Evolutionary conservation across 2,888 invertebrate genomes (phyloP), one percentile per base, ranked within the genome.

Genomic region (Orchesella flavescens): DNA sequence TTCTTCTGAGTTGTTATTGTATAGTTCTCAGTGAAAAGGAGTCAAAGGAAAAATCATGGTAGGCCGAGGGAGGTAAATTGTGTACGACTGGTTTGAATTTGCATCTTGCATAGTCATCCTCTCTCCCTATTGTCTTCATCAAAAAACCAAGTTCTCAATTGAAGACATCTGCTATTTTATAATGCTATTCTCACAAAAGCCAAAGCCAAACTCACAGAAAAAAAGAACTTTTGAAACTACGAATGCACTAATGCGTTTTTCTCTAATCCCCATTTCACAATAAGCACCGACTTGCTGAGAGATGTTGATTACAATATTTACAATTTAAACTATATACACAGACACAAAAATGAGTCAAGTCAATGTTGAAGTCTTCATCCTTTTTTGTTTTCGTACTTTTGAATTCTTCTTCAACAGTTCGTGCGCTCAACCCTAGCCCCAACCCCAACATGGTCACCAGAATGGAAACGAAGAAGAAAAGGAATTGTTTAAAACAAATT

Each of bases 21-120:
- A 19, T 65, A 19, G 24, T 75, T 10, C 23, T 63, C 63, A 53
- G 4, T 53, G 17, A 53, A n/a, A 53, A 53, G 23, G 61, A 61
- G 46, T 12, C 21, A 21, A 49, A 7, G 19, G 46, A 69, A 69
- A 69, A 49, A 53, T 53, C 49, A 49, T 13, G 79, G 63, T 63
- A 72, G 74, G 34, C 68, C n/a, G 80, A 68, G 73, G 80, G 80
- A 68, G 80, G 80, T 74, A 80, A 73, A 74, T 80, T 80, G 80
- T 55, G 66, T 66, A 66, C 57, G 55, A 65, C 24, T 57, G 53
- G 57, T 72, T 80, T 73, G 74, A 74, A 82, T 82, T 82, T 82
- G 76, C 82, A 82, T 76, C 75, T 71, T 76, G 76, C 76, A 24
- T 71, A 19, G 71, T 82, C 75, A 76, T 76, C 34, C 7, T 34